Evolutionary conservation across 2,113 vertebrate genomes (phyloP).

Genomic region (Tragulus kanchil): DNA sequence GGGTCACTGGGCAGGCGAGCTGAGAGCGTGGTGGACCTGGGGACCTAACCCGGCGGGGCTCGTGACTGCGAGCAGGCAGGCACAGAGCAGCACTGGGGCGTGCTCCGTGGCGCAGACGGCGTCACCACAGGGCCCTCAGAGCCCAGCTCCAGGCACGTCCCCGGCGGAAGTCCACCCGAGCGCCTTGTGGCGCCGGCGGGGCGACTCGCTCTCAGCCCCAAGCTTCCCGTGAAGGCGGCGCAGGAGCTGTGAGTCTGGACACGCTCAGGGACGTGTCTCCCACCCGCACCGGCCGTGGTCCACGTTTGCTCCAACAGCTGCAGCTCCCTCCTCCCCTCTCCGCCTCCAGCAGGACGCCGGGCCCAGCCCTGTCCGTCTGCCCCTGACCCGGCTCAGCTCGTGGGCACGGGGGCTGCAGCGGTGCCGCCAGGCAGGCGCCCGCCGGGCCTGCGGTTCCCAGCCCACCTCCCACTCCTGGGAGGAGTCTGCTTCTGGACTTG

Average conservation of each 20-base stretch:
- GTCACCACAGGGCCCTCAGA: not conserved
- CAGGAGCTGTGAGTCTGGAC: not conserved
- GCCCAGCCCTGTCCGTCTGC: not conserved
- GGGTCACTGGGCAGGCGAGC: not conserved
- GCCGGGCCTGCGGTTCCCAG: fast-evolving
- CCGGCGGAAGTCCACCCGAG: not conserved
- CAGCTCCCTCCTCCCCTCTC: no score
- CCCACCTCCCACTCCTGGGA: not conserved
- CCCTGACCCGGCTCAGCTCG: not conserved
- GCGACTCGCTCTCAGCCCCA: fast-evolving
- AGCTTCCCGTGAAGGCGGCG: not conserved
- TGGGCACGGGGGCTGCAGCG: not conserved
- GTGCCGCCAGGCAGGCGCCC: no score
- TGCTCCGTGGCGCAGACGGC: not conserved
- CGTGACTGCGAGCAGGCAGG: not conserved
- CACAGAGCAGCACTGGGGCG: not conserved
- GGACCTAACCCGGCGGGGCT: not conserved
- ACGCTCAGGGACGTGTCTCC: not conserved
- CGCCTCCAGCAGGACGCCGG: not conserved
- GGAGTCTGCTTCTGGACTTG: not conserved
- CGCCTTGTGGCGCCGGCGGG: not conserved
- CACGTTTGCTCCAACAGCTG: no score
- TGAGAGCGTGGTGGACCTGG: not conserved
- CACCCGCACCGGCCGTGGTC: no score
- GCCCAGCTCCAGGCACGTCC: not conserved